Conservation (phyloP, 2,113 vertebrate species). For the Rallus limicola region DNA sequence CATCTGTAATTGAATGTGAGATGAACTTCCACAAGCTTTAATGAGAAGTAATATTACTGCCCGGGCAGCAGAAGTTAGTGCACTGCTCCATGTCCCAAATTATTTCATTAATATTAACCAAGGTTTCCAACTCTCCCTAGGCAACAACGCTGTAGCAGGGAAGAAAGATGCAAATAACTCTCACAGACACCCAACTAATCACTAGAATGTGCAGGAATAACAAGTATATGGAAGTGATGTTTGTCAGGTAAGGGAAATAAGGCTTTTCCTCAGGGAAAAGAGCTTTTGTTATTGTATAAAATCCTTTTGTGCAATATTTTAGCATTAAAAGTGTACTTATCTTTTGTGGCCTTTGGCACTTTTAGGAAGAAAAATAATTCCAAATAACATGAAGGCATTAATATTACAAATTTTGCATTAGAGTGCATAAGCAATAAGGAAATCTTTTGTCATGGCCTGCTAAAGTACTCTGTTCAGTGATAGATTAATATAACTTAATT, state of each 20-base stretch:
- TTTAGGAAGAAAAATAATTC: background rate
- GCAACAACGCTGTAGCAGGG: conserved; percentile 67
- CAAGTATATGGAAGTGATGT: background rate
- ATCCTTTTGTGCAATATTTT: background rate
- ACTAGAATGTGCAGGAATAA: conserved; percentile 49
- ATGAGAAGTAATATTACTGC: conserved; percentile 70
- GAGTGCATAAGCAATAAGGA: background rate
- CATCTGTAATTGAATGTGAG: conserved; percentile 69
- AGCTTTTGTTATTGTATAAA: background rate
- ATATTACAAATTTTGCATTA: background rate
- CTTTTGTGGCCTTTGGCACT: background rate
- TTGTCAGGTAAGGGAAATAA: conserved; percentile 35
- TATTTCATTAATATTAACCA: conserved; percentile 87
- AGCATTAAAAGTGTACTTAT: background rate
- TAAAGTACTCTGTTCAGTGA: background rate
- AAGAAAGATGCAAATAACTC: conserved; percentile 55
- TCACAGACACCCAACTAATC: conserved; percentile 17
- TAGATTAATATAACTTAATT: background rate
- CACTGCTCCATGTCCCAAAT: conserved; percentile 74
- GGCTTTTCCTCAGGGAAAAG: conserved; percentile 30
- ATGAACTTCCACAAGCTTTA: conserved; percentile 76
- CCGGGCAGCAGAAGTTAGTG: conserved; percentile 68
- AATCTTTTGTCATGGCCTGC: background rate
- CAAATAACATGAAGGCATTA: background rate
- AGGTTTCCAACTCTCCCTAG: conserved; percentile 68